Conservation (phyloP, 2,113 vertebrate species). For the Python bivittatus region DNA sequence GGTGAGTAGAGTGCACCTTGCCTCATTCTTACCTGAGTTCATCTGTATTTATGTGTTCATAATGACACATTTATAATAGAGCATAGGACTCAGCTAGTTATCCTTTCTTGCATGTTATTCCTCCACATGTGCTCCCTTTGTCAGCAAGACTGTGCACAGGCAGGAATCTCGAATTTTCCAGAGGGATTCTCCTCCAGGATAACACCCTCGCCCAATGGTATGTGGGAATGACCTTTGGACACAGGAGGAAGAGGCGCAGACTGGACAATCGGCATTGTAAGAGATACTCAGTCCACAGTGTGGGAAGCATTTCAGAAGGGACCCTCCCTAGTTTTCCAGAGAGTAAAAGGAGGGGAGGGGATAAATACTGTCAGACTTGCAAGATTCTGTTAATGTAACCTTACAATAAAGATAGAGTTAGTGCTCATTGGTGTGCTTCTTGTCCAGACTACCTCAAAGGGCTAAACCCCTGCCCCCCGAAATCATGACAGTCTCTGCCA, state of each 20-base stretch:
- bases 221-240: not conserved
- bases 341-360: not conserved
- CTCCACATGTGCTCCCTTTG: not conserved
- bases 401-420: not conserved
- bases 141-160: not conserved
- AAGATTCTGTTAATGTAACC: not conserved
- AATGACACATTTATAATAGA: not conserved
- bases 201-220: not conserved
- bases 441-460: not conserved
- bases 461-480: not conserved
- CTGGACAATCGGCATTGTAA: not conserved
- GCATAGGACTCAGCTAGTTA: not conserved
- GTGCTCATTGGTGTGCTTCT: not conserved
- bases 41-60: not conserved
- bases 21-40: not conserved
- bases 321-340: not conserved
- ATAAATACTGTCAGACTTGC: not conserved
- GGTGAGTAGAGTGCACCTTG: not conserved
- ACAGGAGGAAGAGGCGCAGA: not conserved
- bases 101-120: not conserved
- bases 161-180: not conserved
- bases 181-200: not conserved
- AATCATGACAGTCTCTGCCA: not conserved
- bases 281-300: too few species aligned
- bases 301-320: not conserved